Base-by-base conservation (phyloP, 2,113 vertebrate genomes). In the Myocastor coypus region DNA sequence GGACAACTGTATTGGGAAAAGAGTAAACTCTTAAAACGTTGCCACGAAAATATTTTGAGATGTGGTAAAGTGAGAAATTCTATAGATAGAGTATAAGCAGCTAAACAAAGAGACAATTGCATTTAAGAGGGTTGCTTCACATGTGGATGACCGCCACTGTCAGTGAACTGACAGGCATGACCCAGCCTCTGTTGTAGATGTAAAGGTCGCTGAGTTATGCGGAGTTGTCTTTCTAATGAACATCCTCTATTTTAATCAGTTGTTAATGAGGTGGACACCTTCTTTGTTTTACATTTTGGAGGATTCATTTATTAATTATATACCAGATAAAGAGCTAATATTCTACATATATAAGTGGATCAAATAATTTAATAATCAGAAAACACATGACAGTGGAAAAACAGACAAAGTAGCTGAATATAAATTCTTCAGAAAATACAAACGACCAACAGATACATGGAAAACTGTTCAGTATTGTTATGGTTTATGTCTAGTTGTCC, bases 21-120 rank as follows among this genome's bases (percentile, higher is more conserved):
- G 92, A 94, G 95, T 75, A 69, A 92, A 95, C n/a, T 37, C 68
- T 92, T 57, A 80, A 80, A 87, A 89, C 68, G 6, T 77, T 92
- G 84, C 40, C 57, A 89, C 40, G 6, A 42, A 89, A 87, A 92
- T 86, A 90, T 77, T 87, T 77, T 61, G 46, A 92, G 68, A 84
- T 46, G 71, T n/a, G 59, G 28, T 66, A 10, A 89, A 28, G 30
- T 69, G 16, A 22, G 89, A 20, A 89, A 12, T 63, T 89, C 26
- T 86, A 2, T n/a, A 80, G 52, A 68, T 16, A 68, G 77, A 32
- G 34, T 24, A 46, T 9, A 82, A 11, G 12, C 42, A 68, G 40
- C 50, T 4, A 93, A 11, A 20, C 0, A 28, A 19, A 37, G 2
- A 71, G 17, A 34, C n/a, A 32, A 42, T 34, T 85, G 22, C 8